phyloP scores from a whole-genome alignment of 2,797 vertebrate genomes.

The Spondyliosoma cantharus region DNA sequence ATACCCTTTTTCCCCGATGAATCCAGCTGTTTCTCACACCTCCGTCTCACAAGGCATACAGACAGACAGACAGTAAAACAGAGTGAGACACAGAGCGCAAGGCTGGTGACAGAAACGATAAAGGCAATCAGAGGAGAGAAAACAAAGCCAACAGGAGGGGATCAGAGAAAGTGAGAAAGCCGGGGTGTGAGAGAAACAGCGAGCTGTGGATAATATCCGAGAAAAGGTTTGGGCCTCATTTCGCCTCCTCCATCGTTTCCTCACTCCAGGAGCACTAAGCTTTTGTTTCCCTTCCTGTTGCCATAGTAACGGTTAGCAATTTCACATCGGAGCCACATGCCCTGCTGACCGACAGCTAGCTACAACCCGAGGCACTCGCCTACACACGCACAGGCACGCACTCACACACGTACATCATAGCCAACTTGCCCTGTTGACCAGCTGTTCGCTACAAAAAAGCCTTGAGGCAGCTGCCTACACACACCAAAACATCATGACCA shows the following conservation, averaged over 20 bases:
- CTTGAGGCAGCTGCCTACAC: constrained; percentile 67
- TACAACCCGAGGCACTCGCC: constrained; percentile 71
- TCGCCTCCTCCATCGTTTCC: constrained; percentile 66
- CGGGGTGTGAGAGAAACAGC: constrained; percentile 39
- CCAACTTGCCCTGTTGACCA: constrained; percentile 64
- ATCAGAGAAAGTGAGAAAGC: constrained; percentile 59
- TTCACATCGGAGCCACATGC: constrained; percentile 78
- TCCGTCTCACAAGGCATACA: constrained; percentile 59
- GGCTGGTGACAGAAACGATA: constrained; percentile 25
- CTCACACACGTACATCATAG: constrained; percentile 23
- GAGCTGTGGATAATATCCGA: constrained; percentile 56
- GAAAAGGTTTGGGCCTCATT: constrained; percentile 68
- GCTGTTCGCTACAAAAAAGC: constrained; percentile 53
- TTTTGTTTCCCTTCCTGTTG: constrained; percentile 82
- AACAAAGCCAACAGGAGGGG: constrained; percentile 51
- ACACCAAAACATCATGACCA: constrained; percentile 51
- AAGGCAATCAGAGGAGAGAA: constrained; percentile 36
- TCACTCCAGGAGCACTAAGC: constrained; percentile 70
- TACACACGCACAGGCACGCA: constrained; percentile 55
- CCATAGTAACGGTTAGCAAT: constrained; percentile 80
- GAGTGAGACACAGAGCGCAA: constrained; percentile 25
- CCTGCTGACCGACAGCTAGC: constrained; percentile 80
- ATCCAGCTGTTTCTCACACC: constrained; percentile 71
- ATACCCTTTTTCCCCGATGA: constrained; percentile 8
- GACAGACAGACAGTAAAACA: constrained; percentile 48